A percentile compares a stretch with the other conserved stretches of the same genome.
These are phyloP conservation scores for Rachycentron canadum DNA, from an alignment of 2,797 vertebrate genomes.

Conservation along the genomic window DNA sequence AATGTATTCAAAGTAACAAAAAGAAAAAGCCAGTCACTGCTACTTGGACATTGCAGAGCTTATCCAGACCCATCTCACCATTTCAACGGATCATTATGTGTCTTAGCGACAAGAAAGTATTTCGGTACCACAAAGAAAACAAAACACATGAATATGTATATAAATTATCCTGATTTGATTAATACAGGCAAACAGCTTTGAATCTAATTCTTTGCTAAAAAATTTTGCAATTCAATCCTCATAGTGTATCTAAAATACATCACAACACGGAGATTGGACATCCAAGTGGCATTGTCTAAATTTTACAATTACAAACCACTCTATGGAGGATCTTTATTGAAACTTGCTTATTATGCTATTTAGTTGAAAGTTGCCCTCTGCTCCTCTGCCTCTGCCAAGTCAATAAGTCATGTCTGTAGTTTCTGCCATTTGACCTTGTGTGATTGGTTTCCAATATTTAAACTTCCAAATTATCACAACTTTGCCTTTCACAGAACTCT, in stretches of 20 bases:
- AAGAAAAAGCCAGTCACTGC: neutral
- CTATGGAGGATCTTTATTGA: no score
- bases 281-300: neutral
- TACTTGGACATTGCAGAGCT: neutral
- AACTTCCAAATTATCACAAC: slow-evolving; percentile 7
- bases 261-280: no score
- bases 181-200: neutral
- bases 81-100: neutral
- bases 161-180: neutral
- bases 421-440: neutral
- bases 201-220: neutral
- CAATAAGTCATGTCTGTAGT: no score
- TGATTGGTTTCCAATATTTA: neutral
- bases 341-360: no score
- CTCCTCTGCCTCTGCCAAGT: no score
- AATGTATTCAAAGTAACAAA: neutral
- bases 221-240: neutral
- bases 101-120: neutral
- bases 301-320: neutral
- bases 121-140: neutral
- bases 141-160: neutral
- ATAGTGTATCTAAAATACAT: neutral
- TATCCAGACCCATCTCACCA: no score
- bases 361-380: neutral
- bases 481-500: slow-evolving; percentile 57